phyloP scores from a whole-genome alignment of 2,797 vertebrate genomes.

The Coccyzus lansbergi region DNA sequence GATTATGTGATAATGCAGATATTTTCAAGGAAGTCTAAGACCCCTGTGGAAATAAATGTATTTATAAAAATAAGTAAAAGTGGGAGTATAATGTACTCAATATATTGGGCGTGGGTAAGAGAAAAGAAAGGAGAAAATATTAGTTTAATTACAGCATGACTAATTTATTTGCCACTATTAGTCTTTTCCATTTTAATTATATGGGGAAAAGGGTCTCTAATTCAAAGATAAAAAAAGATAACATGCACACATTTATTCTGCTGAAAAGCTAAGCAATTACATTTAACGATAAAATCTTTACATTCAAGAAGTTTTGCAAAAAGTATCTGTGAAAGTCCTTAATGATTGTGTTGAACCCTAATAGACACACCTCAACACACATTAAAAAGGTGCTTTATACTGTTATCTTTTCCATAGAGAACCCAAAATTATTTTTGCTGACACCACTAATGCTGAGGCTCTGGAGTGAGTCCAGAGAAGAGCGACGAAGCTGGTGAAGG shows the following conservation, averaged over 20 bases:
- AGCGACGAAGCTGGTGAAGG: too few species aligned
- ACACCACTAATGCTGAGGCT: not conserved
- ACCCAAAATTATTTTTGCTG: not conserved
- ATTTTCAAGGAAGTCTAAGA: not conserved
- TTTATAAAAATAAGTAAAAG: not conserved
- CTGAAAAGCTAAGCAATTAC: not conserved
- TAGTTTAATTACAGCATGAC: not conserved
- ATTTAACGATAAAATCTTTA: not conserved
- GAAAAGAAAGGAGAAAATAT: not conserved
- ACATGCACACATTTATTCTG: not conserved
- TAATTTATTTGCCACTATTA: conserved; percentile 12
- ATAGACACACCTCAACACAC: not conserved
- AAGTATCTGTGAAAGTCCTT: not conserved
- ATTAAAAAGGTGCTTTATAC: not conserved
- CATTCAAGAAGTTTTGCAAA: not conserved
- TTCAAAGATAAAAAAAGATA: not conserved
- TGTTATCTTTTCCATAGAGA: not conserved
- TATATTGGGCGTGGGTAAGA: not conserved
- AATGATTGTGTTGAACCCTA: not conserved
- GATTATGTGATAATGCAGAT: not conserved
- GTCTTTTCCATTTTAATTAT: not conserved
- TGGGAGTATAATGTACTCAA: not conserved
- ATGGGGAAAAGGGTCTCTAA: not conserved
- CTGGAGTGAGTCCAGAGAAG: too few species aligned
- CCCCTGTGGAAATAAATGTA: not conserved